A percentile compares a stretch with the other conserved stretches of the same genome.
These are phyloP conservation scores for Eumaeus atala DNA, from an alignment of 1,140 invertebrate genomes.

Conservation along the genomic window DNA sequence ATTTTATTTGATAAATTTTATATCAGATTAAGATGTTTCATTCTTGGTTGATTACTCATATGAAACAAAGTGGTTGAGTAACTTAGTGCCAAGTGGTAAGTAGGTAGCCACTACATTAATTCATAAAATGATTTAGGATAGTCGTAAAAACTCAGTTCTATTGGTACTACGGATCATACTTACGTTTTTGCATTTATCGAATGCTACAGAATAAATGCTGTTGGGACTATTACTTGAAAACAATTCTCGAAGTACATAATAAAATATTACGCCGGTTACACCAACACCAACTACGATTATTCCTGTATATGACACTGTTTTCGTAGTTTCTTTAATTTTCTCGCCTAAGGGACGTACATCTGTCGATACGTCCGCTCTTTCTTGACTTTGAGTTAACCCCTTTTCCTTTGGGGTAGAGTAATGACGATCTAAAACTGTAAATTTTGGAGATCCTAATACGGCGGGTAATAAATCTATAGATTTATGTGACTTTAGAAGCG, in stretches of 20 bases:
- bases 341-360: constrained; percentile 79
- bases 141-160: too few relatives aligned
- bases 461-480: constrained; percentile 34
- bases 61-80: too few relatives aligned
- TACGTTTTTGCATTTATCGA: constrained; percentile 81
- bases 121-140: too few relatives aligned
- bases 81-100: too few relatives aligned
- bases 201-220: constrained; percentile 86
- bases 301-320: constrained; percentile 86
- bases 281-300: constrained; percentile 87
- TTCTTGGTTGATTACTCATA: too few relatives aligned
- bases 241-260: constrained; percentile 87
- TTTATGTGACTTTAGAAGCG: constrained; percentile 34
- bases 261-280: constrained; percentile 86
- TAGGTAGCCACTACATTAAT: too few relatives aligned
- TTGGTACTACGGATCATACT: constrained; percentile 25
- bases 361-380: constrained; percentile 68
- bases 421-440: constrained; percentile 27
- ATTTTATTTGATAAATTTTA: too few relatives aligned
- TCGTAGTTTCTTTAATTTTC: constrained; percentile 90
- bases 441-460: constrained; percentile 31
- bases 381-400: constrained; percentile 49
- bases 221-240: constrained; percentile 91
- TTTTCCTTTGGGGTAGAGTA: constrained; percentile 51
- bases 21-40: too few relatives aligned